Base-by-base conservation (phyloP, 2,888 invertebrate species). In the Corythucha ciliata region DNA sequence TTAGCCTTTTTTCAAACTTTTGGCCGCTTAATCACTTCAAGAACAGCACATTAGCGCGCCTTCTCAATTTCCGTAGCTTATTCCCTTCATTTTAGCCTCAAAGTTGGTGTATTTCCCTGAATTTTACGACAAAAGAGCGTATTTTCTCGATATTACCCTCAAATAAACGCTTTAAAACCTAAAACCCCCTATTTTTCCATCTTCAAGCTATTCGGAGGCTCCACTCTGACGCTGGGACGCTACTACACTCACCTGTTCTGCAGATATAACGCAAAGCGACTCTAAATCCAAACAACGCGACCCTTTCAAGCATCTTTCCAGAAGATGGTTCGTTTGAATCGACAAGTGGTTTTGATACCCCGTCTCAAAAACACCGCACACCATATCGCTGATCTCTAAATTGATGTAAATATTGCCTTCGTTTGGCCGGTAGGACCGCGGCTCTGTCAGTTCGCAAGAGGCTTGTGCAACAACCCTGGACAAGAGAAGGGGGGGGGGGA, bases 211-310 rank as follows among this genome's bases (percentile, higher is more conserved):
- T 34, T 45, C 20, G 49, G 41, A 16, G 16, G 22, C 8, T 10
- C 20, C 1, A 12, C n/a, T n/a, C n/a, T n/a, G n/a, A n/a, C n/a
- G n/a, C n/a, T n/a, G n/a, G n/a, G n/a, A n/a, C 4, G n/a, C n/a
- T 26, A 26, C 26, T 21, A 33, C 46, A 50, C 21, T 44, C 62
- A 88, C 89, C 75, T 90, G 86, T 71, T 92, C 89, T 64, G 88
- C 91, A 40, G 88, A 81, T 58, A 87, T 82, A 63, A 96, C 87
- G 68, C 96, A 96, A n/a, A 96, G 72, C 0, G 93, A 87, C 70
- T 96, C 96, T 51, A 93, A 74, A 69, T 96, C 94, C 37, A 96
- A 72, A 63, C 91, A 91, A 61, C 83, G 81, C 0, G 92, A 93
- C 65, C 92, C 92, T 65, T 87, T 87, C 52, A 91, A 78, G 65